phyloP scores from a whole-genome alignment of 1,140 invertebrate species.

The Zaprionus ornatus region DNA sequence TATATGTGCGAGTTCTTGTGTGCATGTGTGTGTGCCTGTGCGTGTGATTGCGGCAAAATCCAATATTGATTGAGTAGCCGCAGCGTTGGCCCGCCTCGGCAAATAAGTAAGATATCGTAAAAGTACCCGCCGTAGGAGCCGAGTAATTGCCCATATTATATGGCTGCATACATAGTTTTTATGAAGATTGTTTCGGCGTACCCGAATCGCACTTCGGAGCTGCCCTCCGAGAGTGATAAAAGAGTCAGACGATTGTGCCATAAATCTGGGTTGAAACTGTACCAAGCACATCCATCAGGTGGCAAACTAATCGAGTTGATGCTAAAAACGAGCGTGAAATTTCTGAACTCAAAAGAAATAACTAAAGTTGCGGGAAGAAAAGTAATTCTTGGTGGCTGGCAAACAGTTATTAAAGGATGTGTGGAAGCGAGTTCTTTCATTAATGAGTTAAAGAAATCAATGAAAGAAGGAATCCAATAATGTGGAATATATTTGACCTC shows the following conservation, averaged over 20 bases:
- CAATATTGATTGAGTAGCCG: slow-evolving; percentile 77
- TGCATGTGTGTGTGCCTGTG: slow-evolving; percentile 18
- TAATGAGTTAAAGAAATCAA: background rate
- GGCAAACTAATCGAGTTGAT: background rate
- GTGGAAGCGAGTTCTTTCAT: background rate
- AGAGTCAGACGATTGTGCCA: slow-evolving; percentile 23
- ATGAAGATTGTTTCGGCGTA: slow-evolving; percentile 61
- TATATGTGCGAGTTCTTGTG: background rate
- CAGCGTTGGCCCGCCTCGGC: slow-evolving; percentile 59
- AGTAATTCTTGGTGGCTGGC: background rate
- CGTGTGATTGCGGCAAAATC: slow-evolving; percentile 46
- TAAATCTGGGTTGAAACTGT: slow-evolving; percentile 28
- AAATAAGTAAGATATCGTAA: slow-evolving; percentile 73
- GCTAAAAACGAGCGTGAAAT: background rate
- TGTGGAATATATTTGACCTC: background rate
- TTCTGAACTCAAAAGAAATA: background rate
- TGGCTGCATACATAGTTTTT: slow-evolving; percentile 52
- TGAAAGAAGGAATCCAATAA: background rate
- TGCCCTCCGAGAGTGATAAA: slow-evolving; percentile 49
- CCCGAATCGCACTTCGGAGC: slow-evolving; percentile 56
- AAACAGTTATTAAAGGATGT: background rate
- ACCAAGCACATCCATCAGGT: slow-evolving; percentile 3
- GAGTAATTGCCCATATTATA: slow-evolving; percentile 68
- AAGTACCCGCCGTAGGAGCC: slow-evolving; percentile 24
- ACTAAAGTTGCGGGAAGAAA: background rate